These are phyloP conservation scores for Chymomyza fuscimana DNA, from an alignment of 2,888 invertebrate species.

Conservation along the genomic window DNA sequence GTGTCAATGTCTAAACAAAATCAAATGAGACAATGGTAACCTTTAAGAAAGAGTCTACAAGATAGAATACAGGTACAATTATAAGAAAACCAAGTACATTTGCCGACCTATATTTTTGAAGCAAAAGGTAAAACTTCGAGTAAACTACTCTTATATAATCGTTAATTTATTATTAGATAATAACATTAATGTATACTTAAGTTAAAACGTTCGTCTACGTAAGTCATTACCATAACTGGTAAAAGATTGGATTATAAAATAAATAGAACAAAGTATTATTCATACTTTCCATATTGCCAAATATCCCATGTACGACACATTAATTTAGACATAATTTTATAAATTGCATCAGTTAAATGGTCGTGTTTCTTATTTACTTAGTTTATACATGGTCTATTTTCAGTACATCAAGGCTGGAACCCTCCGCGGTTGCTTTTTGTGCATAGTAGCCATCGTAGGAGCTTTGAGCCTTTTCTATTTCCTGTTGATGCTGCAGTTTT, in stretches of 20 bases:
- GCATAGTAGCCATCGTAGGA: constrained; percentile 68
- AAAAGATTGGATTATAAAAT: not conserved
- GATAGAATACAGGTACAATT: too few relatives aligned
- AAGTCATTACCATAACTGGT: not conserved
- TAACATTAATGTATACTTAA: not conserved
- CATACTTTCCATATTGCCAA: not conserved
- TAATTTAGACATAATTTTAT: not conserved
- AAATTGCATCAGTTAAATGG: not conserved
- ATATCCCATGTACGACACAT: not conserved
- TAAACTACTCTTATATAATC: not conserved
- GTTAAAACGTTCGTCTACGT: not conserved
- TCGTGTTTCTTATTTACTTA: not conserved
- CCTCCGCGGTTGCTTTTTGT: constrained; percentile 66
- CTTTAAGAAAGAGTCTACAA: too few relatives aligned
- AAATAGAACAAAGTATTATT: not conserved
- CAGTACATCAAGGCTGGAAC: constrained; percentile 57
- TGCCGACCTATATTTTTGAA: too few relatives aligned
- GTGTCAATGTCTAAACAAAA: not conserved
- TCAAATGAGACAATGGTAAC: too few relatives aligned
- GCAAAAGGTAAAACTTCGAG: too few relatives aligned
- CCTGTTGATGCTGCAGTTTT: constrained; percentile 65
- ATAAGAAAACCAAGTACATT: too few relatives aligned
- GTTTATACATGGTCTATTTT: constrained; percentile 65
- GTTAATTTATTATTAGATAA: not conserved
- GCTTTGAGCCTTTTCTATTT: constrained; percentile 65